Evolutionary conservation across 2,113 vertebrate genomes (phyloP).

Genomic region (Pseudorhombus dupliciocellatus): DNA sequence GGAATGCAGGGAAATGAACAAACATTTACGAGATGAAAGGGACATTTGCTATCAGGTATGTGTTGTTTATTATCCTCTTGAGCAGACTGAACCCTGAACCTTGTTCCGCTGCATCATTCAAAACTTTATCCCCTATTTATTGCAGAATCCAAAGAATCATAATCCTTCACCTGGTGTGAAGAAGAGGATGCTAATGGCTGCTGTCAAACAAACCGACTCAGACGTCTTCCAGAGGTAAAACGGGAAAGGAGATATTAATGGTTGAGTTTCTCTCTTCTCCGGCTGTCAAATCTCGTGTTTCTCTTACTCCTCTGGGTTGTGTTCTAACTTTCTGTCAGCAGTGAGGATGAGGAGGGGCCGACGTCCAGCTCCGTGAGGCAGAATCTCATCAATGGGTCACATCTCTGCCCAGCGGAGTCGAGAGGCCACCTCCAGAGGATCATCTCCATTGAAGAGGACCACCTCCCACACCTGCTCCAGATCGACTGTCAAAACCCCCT

Average conservation of each 20-base stretch:
- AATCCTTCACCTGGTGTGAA: conserved; percentile 68
- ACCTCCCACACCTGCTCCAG: conserved; percentile 88
- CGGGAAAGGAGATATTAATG: no score
- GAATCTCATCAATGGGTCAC: conserved; percentile 69
- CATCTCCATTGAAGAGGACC: conserved; percentile 97
- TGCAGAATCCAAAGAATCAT: conserved; percentile 83
- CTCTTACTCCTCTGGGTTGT: not conserved
- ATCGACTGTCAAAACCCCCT: conserved; percentile 59
- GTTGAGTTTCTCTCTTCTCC: no score
- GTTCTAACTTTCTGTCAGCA: conserved; percentile 25
- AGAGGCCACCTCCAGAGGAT: conserved; percentile 84
- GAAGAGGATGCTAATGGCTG: conserved; percentile 78
- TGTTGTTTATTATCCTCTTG: not conserved
- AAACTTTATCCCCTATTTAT: conserved; percentile 2
- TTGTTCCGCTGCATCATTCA: not conserved
- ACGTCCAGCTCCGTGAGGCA: conserved; percentile 64
- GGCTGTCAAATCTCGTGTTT: no score
- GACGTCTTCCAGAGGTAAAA: conserved; percentile 81
- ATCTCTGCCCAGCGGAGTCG: not conserved
- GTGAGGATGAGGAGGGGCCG: conserved; percentile 84
- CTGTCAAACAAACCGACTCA: conserved; percentile 76
- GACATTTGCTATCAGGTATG: conserved; percentile 84
- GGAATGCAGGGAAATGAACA: conserved; percentile 91
- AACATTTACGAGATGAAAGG: conserved; percentile 89
- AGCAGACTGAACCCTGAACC: no score